Evolutionary conservation across 2,113 vertebrate species (phyloP).

Genomic region (Gallinago paraguaiae): DNA sequence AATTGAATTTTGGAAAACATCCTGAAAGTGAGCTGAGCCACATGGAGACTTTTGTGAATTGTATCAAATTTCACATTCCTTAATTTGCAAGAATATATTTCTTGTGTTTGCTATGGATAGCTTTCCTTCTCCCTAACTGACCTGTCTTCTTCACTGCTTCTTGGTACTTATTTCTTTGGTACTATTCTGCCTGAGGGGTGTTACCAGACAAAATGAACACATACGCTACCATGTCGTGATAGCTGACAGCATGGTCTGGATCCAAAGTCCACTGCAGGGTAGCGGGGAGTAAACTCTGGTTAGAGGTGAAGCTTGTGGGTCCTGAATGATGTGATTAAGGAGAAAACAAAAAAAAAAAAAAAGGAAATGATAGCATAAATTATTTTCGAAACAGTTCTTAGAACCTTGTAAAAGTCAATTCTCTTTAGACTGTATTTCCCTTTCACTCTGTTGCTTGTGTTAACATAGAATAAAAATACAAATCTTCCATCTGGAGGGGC

Average conservation of each 20-base stretch:
- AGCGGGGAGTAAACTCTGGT: not conserved
- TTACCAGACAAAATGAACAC: not conserved
- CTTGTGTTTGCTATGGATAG: not conserved
- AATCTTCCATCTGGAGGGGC: not conserved
- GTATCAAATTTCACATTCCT: not conserved
- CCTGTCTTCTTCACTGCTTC: not conserved
- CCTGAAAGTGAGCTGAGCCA: not conserved
- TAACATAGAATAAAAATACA: not conserved
- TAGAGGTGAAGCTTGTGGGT: not conserved
- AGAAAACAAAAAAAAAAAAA: not conserved
- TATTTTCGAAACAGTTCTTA: not conserved
- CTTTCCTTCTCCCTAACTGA: not conserved
- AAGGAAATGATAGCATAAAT: not conserved
- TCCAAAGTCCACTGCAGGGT: not conserved
- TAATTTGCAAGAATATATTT: not conserved
- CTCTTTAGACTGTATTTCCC: not conserved
- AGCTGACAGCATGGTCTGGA: not conserved
- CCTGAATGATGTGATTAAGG: not conserved
- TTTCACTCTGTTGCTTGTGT: not conserved
- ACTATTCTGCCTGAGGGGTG: not conserved
- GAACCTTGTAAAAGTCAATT: not conserved
- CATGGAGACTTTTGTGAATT: not conserved
- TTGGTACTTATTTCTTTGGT: not conserved
- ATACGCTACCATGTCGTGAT: rapidly evolving
- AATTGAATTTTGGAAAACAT: not conserved